Evolutionary conservation across 2,113 vertebrate genomes (phyloP).

Genomic region (Pomatostomus ruficeps): DNA sequence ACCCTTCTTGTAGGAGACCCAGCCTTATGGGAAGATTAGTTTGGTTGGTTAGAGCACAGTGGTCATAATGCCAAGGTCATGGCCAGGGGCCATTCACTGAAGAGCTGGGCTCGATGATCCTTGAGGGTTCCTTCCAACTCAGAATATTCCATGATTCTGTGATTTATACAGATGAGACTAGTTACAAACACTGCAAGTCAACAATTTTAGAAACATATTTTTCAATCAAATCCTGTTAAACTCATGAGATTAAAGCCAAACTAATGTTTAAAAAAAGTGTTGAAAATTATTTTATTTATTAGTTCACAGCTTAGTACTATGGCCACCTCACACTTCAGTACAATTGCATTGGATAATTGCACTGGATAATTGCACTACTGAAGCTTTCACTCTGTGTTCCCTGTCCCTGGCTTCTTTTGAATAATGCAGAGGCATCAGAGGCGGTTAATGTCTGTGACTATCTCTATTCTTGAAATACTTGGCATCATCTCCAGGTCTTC

Average conservation of each 20-base stretch:
- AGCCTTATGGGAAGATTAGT: background rate
- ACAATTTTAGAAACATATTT: background rate
- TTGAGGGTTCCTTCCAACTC: background rate
- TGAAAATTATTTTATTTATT: background rate
- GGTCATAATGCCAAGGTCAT: constrained; percentile 50
- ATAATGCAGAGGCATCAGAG: background rate
- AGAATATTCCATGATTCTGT: background rate
- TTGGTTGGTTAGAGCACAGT: constrained; percentile 42
- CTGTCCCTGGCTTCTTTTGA: background rate
- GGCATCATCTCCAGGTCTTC: background rate
- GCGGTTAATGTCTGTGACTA: background rate
- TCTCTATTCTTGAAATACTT: background rate
- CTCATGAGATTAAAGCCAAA: background rate
- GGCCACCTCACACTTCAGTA: background rate
- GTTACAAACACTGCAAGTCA: background rate
- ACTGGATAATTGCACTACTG: background rate
- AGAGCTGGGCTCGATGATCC: no score
- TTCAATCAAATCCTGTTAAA: background rate
- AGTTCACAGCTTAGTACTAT: background rate
- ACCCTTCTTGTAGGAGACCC: background rate
- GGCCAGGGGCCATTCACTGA: accelerated
- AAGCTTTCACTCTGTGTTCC: background rate
- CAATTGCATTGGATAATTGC: background rate
- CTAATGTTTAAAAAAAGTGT: background rate
- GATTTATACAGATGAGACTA: background rate